Evolutionary conservation across 2,888 invertebrate species (phyloP).

Genomic region (Agrotis ipsilon): DNA sequence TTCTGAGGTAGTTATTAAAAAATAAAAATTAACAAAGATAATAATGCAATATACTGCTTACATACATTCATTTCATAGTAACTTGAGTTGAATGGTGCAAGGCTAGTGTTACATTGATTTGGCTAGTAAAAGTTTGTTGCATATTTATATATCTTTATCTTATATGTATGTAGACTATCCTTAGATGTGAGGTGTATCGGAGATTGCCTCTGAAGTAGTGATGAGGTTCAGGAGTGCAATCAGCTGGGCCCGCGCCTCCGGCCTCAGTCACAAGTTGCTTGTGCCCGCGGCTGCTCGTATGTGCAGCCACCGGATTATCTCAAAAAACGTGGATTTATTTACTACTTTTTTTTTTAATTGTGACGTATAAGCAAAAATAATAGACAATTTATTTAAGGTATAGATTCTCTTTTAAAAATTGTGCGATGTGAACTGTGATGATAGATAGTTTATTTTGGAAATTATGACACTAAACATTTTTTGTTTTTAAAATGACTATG

Average conservation of each 20-base stretch:
- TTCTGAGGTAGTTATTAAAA: neutral
- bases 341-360: constrained; percentile 15
- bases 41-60: neutral
- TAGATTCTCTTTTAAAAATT: neutral
- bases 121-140: neutral
- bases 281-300: constrained; percentile 74
- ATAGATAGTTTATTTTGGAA: constrained; percentile 4
- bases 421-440: constrained; percentile 58
- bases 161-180: neutral
- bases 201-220: constrained; percentile 56
- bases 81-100: neutral
- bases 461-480: constrained; percentile 18
- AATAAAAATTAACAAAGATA: neutral
- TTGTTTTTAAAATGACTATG: constrained; percentile 68
- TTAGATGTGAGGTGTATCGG: constrained; percentile 33
- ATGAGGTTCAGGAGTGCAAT: constrained; percentile 64
- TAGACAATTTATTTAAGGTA: neutral
- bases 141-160: neutral
- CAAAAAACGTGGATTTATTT: constrained; percentile 29
- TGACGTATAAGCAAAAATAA: neutral
- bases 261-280: constrained; percentile 76
- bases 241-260: constrained; percentile 76
- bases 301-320: constrained; percentile 37
- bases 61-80: neutral
- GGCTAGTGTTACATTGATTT: neutral